Evolutionary conservation across 2,797 vertebrate genomes (phyloP), one percentile per base, ranked within the genome.

Genomic region (Hapalemur alaotrensis): DNA sequence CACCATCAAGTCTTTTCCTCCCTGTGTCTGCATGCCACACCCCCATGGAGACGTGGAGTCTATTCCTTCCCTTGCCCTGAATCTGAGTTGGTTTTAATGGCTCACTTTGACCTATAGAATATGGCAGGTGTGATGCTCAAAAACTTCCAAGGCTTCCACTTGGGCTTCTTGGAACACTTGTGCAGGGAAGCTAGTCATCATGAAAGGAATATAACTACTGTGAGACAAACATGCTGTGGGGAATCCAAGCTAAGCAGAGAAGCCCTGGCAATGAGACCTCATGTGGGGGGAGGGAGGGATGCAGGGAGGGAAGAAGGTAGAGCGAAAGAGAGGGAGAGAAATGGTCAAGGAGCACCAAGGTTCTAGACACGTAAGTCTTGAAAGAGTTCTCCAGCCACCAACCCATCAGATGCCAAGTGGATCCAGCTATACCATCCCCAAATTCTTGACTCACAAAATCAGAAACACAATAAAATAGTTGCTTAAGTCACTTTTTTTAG

Each of bases 401-500:
- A 1, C 28, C 75, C 18, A 41, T 69, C 32, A 80, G 15, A 76
- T 46, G 18, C 28, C 54, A 78, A 72, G 4, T 67, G 20, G 46
- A 25, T 48, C 25, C 43, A 90, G 61, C 46, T 61, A 28, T 76
- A n/a, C 78, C 38, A 88, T 69, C 38, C 15, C 30, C 38, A 43
- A 8, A 61, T 48, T 88, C 46, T 95, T 89, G 52, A 72, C 41
- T 32, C 5, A 20, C 30, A 41, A 61, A 92, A 82, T 80, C 30
- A 52, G 7, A 61, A 61, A 12, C n/a, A 50, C 38, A 91, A 70
- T 25, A 32, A 70, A 75, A 59, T 15, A n/a, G 25, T 35, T 95
- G 50, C 78, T 54, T 81, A 76, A 89, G 87, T 10, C n/a, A 59
- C 30, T 86, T 63, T n/a, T 82, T 65, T n/a, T 52, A 86, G 63